Evolutionary conservation across 2,113 vertebrate genomes (phyloP), one percentile per base, ranked within the genome.

Genomic region (Nymphicus hollandicus): DNA sequence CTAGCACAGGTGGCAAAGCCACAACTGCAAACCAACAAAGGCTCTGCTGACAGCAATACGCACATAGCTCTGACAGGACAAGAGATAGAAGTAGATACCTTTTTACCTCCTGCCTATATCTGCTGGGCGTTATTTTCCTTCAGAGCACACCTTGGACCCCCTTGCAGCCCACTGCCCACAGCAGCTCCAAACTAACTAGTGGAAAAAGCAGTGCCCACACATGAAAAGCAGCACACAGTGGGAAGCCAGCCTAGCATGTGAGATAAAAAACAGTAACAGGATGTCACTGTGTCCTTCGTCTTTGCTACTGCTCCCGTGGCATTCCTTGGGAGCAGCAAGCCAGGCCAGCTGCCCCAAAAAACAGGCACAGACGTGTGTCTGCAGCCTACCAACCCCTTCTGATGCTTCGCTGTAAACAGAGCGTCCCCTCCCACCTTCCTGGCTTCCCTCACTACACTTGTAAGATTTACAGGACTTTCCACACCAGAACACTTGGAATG

Each of bases 361-460:
- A 13, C 28, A 13, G 44, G 41, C 23, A 41, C 56, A 71, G 50
- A 37, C 43, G 31, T 20, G 63, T 8, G 18, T 13, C 63, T 7
- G 1, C 6, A 1, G 18, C 33, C 39, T 25, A 27, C 13, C 8
- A 2, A 61, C 22, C 25, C 3, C 35, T 17, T 25, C 23, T 3
- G 0, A 24, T 6, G 44, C 44, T 37, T 31, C 1, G 1, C 56
- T 25, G 76, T 43, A 35, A 31, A 47, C 1, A 6, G 5, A 17
- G 39, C 8, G 16, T 49, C 46, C 58, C 63, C 15, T 49, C 7
- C 64, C 13, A 19, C 43, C 16, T 14, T 64, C 55, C 33, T 1
- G 1, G 20, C 11, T 72, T 65, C 63, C 29, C 44, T 37, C 65
- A 6, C 52, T 17, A 6, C 0, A 2, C 60, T 35, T 49, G 27